Evolutionary conservation across 2,797 vertebrate species (phyloP), one percentile per base, ranked within the genome.

Genomic region (Buceros bicornis): DNA sequence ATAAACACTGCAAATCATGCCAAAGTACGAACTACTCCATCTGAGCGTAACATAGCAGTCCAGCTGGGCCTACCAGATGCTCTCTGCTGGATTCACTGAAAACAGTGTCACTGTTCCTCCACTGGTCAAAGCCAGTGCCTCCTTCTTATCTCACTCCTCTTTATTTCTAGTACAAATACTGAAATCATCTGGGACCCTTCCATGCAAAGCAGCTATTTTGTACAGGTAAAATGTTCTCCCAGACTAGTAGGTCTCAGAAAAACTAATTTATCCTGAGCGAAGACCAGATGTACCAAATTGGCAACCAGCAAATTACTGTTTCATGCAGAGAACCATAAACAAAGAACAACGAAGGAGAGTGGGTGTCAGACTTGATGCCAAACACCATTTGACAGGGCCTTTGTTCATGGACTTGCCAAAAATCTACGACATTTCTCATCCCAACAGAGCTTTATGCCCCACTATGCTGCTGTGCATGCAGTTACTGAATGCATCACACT

Each of bases 31-130:
- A 48, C 40, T 60, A 78, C 10, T 91, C 71, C 57, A 85, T 67
- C 89, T 85, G 53, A 74, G 61, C 37, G 40, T 24, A 94, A 16
- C 17, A 42, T 4, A 77, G 24, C 25, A 35, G 43, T 47, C 45
- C 89, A 96, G 71, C 82, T 92, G 79, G 21, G 72, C 89, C 43
- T 43, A 53, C 64, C 87, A 94, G 82, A 82, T 89, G 93, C 33
- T 92, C 53, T 77, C 64, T 0, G 50, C 33, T 78, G 79, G 53
- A 91, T 87, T 91, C 56, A 73, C 56, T 87, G 33, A 60, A 87
- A 78, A 40, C 18, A 80, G 22, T 16, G 48, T 15, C 43, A 42
- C 26, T 88, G 33, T 15, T 72, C 35, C 40, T 84, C 16, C 43
- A 71, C 13, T 35, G 33, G 48, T 82, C 60, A 85, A 87, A 96